phyloP scores from a whole-genome alignment of 2,888 invertebrate genomes.

The Brachycybe producta region DNA sequence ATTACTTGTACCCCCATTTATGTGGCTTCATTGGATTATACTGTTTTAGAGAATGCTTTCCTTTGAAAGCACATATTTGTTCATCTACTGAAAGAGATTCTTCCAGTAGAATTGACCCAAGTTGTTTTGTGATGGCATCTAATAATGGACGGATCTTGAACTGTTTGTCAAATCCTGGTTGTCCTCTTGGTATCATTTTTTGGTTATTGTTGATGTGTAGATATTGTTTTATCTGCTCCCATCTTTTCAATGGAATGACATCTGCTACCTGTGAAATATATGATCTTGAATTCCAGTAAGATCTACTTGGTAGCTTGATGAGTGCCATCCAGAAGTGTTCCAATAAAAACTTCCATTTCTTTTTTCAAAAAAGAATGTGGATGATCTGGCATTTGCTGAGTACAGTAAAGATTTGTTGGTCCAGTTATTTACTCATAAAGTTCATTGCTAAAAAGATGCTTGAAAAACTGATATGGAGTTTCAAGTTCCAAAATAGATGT shows the following conservation, averaged over 20 bases:
- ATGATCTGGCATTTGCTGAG: neutral
- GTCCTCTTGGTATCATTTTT: conserved; percentile 1
- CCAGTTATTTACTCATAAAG: neutral
- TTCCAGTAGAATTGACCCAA: conserved; percentile 12
- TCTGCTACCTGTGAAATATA: neutral
- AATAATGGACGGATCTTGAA: conserved; percentile 19
- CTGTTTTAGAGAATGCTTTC: conserved; percentile 24
- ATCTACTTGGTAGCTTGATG: neutral
- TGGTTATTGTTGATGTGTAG: conserved; percentile 12
- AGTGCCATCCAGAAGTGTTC: neutral
- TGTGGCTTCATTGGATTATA: conserved; percentile 34
- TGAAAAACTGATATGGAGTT: conserved; percentile 11
- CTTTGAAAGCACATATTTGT: conserved; percentile 19
- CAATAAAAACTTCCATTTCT: conserved; percentile 5
- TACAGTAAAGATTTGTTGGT: neutral
- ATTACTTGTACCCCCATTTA: conserved; percentile 30
- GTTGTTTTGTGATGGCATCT: conserved; percentile 1
- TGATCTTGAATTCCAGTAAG: conserved; percentile 4
- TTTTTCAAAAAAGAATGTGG: neutral
- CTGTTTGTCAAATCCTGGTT: conserved; percentile 12
- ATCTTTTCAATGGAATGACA: conserved; percentile 5
- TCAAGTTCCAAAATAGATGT: conserved; percentile 4
- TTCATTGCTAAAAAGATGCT: neutral
- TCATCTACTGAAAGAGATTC: conserved; percentile 18
- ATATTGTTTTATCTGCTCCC: conserved; percentile 2